Percentiles rank a stretch among this genome's conserved stretches.
phyloP scores from a whole-genome alignment of 2,113 vertebrate genomes.

The Notothenia coriiceps region DNA sequence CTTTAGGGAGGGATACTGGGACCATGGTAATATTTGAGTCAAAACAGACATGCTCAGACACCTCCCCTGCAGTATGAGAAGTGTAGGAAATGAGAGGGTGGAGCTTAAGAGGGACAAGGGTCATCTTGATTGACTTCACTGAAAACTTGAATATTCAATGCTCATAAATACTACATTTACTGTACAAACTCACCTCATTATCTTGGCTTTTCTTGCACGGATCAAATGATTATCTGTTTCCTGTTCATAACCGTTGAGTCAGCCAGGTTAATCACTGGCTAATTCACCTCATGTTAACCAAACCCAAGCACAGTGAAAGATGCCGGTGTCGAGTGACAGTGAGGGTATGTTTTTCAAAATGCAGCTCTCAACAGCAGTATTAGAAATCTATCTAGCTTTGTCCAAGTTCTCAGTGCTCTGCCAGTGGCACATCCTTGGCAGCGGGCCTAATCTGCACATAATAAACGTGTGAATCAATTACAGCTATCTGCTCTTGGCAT shows the following conservation, averaged over 20 bases:
- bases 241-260: neutral
- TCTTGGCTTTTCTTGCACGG: slow-evolving; percentile 8
- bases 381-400: slow-evolving; percentile 33
- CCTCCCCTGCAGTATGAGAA: neutral
- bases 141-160: neutral
- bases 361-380: slow-evolving; percentile 29
- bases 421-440: slow-evolving; percentile 58
- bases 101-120: neutral
- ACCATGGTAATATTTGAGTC: neutral
- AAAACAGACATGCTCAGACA: slow-evolving; percentile 7
- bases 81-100: neutral
- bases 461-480: slow-evolving; percentile 75
- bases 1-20: neutral
- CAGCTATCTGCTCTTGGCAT: slow-evolving; percentile 63
- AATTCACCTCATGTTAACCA: slow-evolving; percentile 28
- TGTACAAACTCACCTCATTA: slow-evolving; percentile 10
- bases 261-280: slow-evolving; percentile 26
- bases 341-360: slow-evolving; percentile 27
- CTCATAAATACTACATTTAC: neutral
- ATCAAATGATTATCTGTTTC: neutral
- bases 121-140: neutral
- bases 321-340: slow-evolving; percentile 9
- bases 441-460: slow-evolving; percentile 58
- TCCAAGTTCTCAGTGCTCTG: slow-evolving; percentile 32
- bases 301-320: slow-evolving; percentile 6